Base-by-base conservation (phyloP, 2,797 vertebrate species). In the Anabas testudineus region DNA sequence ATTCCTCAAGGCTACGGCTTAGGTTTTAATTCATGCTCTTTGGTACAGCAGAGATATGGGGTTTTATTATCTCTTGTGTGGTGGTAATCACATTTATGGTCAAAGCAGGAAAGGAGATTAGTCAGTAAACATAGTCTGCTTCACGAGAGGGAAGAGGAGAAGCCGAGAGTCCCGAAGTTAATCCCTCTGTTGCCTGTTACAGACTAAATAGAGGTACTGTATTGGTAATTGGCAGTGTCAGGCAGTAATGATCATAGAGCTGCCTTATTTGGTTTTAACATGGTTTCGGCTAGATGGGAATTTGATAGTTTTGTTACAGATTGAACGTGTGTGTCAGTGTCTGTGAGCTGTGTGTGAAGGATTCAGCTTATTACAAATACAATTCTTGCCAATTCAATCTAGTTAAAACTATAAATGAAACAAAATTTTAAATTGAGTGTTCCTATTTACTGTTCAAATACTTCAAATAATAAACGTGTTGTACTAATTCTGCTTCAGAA, bases 81-180 rank as follows among this genome's bases (percentile, higher is more conserved):
- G 85, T 78, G 85, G 85, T 91, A 93, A 91, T 94, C 91, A 91
- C 90, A 92, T 91, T 92, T 90, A 86, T 90, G 87, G 85, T 88
- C 85, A 89, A 88, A 90, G 85, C 83, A 89, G 90, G 83, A 78
- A 91, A 90, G 82, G 65, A 89, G 88, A 91, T 93, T 90, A 91
- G 76, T 60, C 81, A 71, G 80, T 88, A 71, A 88, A 88, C 84
- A 89, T 71, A 72, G 75, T 76, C 77, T 82, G 74, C 73, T 83
- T 76, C 61, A 81, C 52, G 76, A 73, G 75, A 82, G 66, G 72
- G 76, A 75, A 78, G 70, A 74, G 55, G 60, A 64, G 64, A 73
- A 74, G 56, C 60, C 57, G 68, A 85, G 84, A 80, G 70, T 70
- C 79, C 75, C 73, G 58, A 60, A 87, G 82, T 88, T 86, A 91